Percentiles rank a stretch among this genome's conserved stretches.
These are phyloP conservation scores for Clarias platycephalus DNA, from an alignment of 2,797 vertebrate genomes.

Conservation along the genomic window DNA sequence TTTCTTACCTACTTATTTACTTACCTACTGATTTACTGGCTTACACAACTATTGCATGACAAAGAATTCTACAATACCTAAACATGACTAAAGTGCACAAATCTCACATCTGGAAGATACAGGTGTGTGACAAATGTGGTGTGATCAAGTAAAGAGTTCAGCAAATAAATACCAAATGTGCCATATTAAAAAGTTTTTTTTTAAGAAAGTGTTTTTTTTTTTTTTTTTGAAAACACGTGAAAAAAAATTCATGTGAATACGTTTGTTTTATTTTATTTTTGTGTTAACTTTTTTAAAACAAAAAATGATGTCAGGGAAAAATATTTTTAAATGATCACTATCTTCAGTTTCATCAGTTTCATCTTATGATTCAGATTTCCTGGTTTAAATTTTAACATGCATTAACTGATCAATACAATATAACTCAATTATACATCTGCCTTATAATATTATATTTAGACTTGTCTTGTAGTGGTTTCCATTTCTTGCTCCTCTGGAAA, in stretches of 20 bases:
- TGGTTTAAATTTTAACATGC: conserved; percentile 30
- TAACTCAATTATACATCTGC: conserved; percentile 33
- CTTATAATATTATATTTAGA: conserved; percentile 53
- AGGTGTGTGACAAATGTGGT: neutral
- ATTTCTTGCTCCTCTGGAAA: conserved; percentile 87
- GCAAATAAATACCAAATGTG: neutral
- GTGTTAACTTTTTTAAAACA: conserved; percentile 13
- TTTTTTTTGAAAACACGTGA: neutral
- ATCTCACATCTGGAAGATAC: neutral
- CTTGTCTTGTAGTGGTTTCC: conserved; percentile 59
- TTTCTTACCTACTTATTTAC: neutral
- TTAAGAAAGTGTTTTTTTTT: neutral
- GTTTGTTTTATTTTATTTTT: conserved; percentile 44
- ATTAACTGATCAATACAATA: conserved; percentile 23
- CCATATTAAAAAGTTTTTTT: conserved; percentile 23
- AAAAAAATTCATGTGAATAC: conserved; percentile 34
- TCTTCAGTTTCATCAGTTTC: neutral
- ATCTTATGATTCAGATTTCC: conserved; percentile 21
- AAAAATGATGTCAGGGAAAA: conserved; percentile 27
- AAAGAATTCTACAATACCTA: neutral
- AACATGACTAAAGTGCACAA: neutral
- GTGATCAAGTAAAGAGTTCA: neutral
- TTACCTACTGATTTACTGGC: too few relatives aligned
- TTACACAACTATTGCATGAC: neutral
- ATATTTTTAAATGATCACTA: conserved; percentile 22